Conservation (phyloP, 2,113 vertebrate species). For the Lagopus muta region DNA sequence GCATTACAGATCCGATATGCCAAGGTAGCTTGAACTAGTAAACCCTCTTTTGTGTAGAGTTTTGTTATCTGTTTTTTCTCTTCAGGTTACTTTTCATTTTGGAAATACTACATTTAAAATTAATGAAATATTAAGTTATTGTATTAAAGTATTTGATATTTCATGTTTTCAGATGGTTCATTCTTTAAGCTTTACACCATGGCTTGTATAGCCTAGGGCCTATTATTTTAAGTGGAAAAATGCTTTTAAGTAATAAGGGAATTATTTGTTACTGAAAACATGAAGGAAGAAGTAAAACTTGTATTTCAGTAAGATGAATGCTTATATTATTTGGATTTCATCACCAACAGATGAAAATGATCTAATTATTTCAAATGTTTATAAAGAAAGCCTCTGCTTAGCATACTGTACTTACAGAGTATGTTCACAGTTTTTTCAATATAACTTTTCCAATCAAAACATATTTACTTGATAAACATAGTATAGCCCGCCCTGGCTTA, state of each 20-base stretch:
- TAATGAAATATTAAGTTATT: constrained; percentile 38
- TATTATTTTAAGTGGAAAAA: constrained; percentile 32
- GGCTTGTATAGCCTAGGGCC: constrained; percentile 26
- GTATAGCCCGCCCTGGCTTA: background rate
- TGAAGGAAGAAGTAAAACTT: background rate
- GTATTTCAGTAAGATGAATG: background rate
- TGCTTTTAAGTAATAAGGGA: constrained; percentile 6
- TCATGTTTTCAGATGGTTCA: background rate
- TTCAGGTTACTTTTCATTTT: background rate
- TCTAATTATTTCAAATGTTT: background rate
- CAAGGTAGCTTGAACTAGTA: constrained; percentile 82
- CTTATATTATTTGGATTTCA: background rate
- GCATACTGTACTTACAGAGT: background rate
- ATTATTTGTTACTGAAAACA: background rate
- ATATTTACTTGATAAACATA: background rate
- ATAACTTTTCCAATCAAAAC: background rate
- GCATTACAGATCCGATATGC: constrained; percentile 93
- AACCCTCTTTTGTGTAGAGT: background rate
- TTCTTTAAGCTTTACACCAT: constrained; percentile 2
- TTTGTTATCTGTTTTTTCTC: background rate
- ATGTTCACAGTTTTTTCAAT: background rate
- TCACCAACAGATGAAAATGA: background rate
- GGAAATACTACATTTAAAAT: background rate
- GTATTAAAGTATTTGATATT: background rate
- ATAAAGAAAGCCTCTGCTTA: background rate